phyloP scores from a whole-genome alignment of 1,140 invertebrate species.

The Dendroctonus ponderosae region DNA sequence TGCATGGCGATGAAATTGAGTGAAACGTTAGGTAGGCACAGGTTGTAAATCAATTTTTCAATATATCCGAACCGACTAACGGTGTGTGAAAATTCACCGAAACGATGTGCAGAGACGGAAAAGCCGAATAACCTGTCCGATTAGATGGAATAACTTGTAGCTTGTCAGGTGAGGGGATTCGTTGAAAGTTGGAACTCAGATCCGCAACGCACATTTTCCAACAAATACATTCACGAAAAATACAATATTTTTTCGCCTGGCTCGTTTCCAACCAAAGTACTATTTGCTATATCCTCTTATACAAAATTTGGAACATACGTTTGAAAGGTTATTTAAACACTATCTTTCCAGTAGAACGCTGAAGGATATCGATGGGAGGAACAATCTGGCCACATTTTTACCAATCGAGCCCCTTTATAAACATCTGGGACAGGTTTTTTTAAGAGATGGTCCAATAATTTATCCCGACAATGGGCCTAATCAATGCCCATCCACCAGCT shows the following conservation, averaged over 20 bases:
- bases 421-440: slow-evolving; percentile 46
- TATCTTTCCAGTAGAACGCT: slow-evolving; percentile 2
- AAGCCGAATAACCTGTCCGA: slow-evolving; percentile 16
- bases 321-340: slow-evolving; percentile 31
- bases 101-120: slow-evolving; percentile 9
- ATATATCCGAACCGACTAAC: slow-evolving; percentile 32
- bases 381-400: slow-evolving; percentile 43
- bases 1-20: slow-evolving; percentile 39
- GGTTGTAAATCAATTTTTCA: slow-evolving; percentile 42
- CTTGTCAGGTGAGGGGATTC: neutral
- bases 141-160: slow-evolving; percentile 12
- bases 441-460: slow-evolving; percentile 42
- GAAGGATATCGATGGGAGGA: slow-evolving; percentile 23
- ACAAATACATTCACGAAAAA: no score
- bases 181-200: no score
- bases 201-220: no score
- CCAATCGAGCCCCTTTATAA: slow-evolving; percentile 40
- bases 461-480: slow-evolving; percentile 44
- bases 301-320: slow-evolving; percentile 24
- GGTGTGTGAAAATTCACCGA: slow-evolving; percentile 29
- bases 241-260: no score
- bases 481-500: slow-evolving; percentile 35
- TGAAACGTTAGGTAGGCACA: slow-evolving; percentile 35
- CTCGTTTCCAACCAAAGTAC: no score
- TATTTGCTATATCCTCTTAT: no score